Evolutionary conservation across 2,888 invertebrate genomes (phyloP), one percentile per base, ranked within the genome.

Genomic region (Macrophya annulata): DNA sequence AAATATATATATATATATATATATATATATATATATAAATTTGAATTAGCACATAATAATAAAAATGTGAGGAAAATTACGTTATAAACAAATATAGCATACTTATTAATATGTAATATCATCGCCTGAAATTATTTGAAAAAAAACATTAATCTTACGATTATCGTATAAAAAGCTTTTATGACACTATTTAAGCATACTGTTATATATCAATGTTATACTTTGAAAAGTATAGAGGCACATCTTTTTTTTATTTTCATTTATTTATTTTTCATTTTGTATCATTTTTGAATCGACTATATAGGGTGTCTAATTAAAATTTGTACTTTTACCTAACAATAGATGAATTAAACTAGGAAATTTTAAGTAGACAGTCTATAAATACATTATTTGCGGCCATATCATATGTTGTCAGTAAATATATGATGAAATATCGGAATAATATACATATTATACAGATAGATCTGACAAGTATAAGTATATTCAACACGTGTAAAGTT

Each of bases 401-500:
- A 81, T 81, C 59, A 81, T 59, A 81, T 62, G 6, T 43, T 62
- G 43, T 62, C 40, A 21, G 25, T 77, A 55, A 51, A 87, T 86
- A 82, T 87, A 87, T 77, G 86, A 76, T 86, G 72, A 79, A 86
- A 85, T 86, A 86, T 89, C 83, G 86, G 86, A 87, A 85, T 86
- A 88, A 86, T 87, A 89, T 89, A 87, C 85, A 81, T 81, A 65
- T 21, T 71, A 83, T 71, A 83, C 45, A 68, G 48, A 83, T 83
- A 89, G 68, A 87, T 89, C 87, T 89, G 91, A 90, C 89, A 90
- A 90, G 88, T 90, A 89, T 91, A 91, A 31, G 31, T 92, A 91
- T 92, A 91, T 90, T 90, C 89, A 90, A 91, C 90, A 91, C 88
- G 91, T 92, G 92, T 92, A 92, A 92, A 91, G 88, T 90, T 92